phyloP scores from a whole-genome alignment of 2,888 invertebrate genomes.

The Chrysodeixis includens region DNA sequence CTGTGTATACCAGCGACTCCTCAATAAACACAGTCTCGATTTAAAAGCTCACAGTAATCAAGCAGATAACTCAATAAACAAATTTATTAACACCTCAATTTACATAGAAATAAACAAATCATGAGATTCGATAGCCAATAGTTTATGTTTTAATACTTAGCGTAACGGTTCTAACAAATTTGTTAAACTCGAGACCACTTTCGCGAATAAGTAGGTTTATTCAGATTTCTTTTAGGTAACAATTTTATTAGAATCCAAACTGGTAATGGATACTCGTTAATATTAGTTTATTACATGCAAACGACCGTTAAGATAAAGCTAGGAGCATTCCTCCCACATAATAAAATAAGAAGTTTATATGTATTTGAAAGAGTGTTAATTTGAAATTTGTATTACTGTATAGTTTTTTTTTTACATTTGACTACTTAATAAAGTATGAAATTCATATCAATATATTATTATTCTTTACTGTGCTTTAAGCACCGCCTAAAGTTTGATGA shows the following conservation, averaged over 20 bases:
- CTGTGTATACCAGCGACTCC: too few relatives aligned
- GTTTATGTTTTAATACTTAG: constrained; percentile 21
- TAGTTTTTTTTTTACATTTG: too few relatives aligned
- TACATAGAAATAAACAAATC: constrained; percentile 31
- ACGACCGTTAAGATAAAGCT: constrained; percentile 15
- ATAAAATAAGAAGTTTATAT: not conserved
- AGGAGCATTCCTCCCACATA: constrained; percentile 11
- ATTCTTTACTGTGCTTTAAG: too few relatives aligned
- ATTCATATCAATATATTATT: too few relatives aligned
- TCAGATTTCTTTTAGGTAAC: constrained; percentile 12
- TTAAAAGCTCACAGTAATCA: too few relatives aligned
- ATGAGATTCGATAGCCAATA: constrained; percentile 21
- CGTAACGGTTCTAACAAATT: constrained; percentile 31
- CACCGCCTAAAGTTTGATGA: too few relatives aligned
- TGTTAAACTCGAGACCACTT: constrained; percentile 39
- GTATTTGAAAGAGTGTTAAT: not conserved
- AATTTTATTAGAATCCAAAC: constrained; percentile 18
- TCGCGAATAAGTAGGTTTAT: constrained; percentile 42
- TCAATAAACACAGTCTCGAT: too few relatives aligned
- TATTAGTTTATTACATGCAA: constrained; percentile 16
- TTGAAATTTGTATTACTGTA: not conserved
- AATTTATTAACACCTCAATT: constrained; percentile 25
- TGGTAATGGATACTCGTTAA: constrained; percentile 22
- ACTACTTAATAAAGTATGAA: too few relatives aligned
- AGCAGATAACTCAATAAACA: constrained; percentile 25